Percentiles rank a stretch among this genome's conserved stretches.
These are phyloP conservation scores for Drosophila persimilis DNA, from an alignment of 1,140 invertebrate species.

Conservation along the genomic window DNA sequence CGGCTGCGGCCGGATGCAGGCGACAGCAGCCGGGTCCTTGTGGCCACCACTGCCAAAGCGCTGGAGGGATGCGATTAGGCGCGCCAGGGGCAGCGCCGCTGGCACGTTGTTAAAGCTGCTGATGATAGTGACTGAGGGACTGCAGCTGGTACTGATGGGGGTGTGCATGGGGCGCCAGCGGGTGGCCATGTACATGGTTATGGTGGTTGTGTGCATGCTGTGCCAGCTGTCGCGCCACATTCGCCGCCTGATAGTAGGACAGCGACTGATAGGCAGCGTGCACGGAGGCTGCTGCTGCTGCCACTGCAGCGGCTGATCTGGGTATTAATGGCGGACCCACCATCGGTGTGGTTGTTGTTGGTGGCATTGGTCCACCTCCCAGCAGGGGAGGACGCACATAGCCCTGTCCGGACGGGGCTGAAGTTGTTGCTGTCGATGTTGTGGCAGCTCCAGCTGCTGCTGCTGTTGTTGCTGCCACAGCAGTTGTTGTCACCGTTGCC, in stretches of 20 bases:
- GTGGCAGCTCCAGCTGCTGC: constrained; percentile 20
- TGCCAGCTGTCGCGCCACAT: too few relatives aligned
- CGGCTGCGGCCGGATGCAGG: constrained; percentile 1
- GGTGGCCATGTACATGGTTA: constrained; percentile 18
- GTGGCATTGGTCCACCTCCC: too few relatives aligned
- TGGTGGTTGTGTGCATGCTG: constrained; percentile 26
- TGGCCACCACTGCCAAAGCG: constrained; percentile 8
- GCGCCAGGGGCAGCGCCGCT: constrained; percentile 34
- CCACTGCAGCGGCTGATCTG: too few relatives aligned
- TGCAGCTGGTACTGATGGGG: constrained; percentile 61
- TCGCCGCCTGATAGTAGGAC: too few relatives aligned
- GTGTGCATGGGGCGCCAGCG: constrained; percentile 18
- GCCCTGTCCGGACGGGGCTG: too few relatives aligned
- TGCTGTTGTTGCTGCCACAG: constrained; percentile 3
- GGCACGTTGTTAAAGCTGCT: constrained; percentile 81
- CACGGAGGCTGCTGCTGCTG: too few relatives aligned
- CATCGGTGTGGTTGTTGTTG: too few relatives aligned
- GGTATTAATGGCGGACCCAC: too few relatives aligned
- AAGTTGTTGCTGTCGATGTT: constrained; percentile 17
- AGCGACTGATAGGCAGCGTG: too few relatives aligned
- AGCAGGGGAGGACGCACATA: too few relatives aligned
- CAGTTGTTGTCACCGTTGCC: constrained; percentile 5
- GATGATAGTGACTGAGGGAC: constrained; percentile 73
- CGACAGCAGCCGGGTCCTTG: not conserved
- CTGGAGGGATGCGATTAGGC: constrained; percentile 30